phyloP scores from a whole-genome alignment of 1,140 invertebrate genomes.

The Trachymyrmex septentrionalis region DNA sequence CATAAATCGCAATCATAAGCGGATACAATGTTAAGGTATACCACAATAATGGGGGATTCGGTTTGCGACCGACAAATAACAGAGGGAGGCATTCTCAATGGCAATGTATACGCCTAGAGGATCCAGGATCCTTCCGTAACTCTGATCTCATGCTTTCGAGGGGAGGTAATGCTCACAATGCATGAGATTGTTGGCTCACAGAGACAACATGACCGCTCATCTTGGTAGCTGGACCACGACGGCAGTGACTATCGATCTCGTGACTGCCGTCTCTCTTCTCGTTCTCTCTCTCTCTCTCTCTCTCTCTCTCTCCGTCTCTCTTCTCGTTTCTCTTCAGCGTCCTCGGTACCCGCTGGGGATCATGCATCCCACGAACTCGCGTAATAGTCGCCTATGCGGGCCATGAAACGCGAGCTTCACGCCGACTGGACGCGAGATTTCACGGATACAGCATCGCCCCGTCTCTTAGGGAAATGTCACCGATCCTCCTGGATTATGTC shows the following conservation, averaged over 20 bases:
- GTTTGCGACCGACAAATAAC: slow-evolving; percentile 54
- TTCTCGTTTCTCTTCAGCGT: background rate
- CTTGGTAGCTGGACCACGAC: slow-evolving; percentile 50
- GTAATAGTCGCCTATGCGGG: background rate
- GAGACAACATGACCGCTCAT: slow-evolving; percentile 59
- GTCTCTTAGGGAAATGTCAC: slow-evolving; percentile 70
- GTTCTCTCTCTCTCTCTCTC: background rate
- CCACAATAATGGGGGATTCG: slow-evolving; percentile 12
- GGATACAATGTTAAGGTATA: slow-evolving; percentile 9
- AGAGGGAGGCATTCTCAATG: slow-evolving; percentile 25
- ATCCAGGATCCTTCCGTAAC: slow-evolving; percentile 43
- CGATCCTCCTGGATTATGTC: slow-evolving; percentile 52
- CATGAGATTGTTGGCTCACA: slow-evolving; percentile 67
- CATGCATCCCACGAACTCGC: slow-evolving; percentile 1
- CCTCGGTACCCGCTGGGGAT: slow-evolving; percentile 2
- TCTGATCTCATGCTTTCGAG: slow-evolving; percentile 28
- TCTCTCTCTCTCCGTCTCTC: background rate
- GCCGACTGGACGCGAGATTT: slow-evolving; percentile 59
- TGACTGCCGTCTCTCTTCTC: background rate
- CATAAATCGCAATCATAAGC: slow-evolving; percentile 15
- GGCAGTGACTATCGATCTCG: slow-evolving; percentile 44
- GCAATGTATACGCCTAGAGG: background rate
- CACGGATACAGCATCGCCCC: slow-evolving; percentile 45
- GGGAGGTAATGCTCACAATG: slow-evolving; percentile 64
- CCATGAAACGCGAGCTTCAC: slow-evolving; percentile 62